phyloP scores from a whole-genome alignment of 2,113 vertebrate species.

The Origma solitaria region DNA sequence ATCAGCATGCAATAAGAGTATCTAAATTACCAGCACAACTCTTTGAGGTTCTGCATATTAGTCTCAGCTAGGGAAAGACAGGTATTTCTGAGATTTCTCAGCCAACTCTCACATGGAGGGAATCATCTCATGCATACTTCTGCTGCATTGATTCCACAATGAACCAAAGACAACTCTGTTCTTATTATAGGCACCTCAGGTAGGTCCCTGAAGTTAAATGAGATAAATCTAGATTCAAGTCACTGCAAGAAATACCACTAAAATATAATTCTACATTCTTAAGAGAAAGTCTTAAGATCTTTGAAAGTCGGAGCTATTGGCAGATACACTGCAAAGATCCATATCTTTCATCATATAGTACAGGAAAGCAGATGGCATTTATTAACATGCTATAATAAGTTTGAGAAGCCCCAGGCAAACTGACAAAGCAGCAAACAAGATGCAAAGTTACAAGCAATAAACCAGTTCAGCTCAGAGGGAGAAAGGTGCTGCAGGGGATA shows the following conservation, averaged over 20 bases:
- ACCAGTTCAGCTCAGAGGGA: not conserved
- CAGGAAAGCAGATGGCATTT: constrained; percentile 23
- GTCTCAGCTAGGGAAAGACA: not conserved
- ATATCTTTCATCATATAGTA: not conserved
- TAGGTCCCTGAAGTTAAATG: not conserved
- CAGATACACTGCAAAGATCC: not conserved
- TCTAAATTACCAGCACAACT: not conserved
- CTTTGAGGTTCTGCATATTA: not conserved
- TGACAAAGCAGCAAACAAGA: constrained; percentile 12
- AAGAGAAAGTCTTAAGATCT: not conserved
- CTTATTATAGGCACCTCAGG: not conserved
- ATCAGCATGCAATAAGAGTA: not conserved
- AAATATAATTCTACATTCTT: not conserved
- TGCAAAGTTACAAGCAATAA: not conserved
- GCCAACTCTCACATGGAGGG: not conserved
- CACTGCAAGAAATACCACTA: not conserved
- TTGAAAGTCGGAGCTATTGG: not conserved
- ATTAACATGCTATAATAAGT: constrained; percentile 20
- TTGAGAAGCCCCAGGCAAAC: constrained; percentile 22
- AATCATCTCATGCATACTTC: not conserved
- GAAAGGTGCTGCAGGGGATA: not conserved
- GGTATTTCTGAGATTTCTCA: not conserved
- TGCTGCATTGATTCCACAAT: not conserved
- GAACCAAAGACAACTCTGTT: not conserved
- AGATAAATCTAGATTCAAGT: not conserved